phyloP scores from a whole-genome alignment of 2,113 vertebrate genomes.

The Chauna torquata region DNA sequence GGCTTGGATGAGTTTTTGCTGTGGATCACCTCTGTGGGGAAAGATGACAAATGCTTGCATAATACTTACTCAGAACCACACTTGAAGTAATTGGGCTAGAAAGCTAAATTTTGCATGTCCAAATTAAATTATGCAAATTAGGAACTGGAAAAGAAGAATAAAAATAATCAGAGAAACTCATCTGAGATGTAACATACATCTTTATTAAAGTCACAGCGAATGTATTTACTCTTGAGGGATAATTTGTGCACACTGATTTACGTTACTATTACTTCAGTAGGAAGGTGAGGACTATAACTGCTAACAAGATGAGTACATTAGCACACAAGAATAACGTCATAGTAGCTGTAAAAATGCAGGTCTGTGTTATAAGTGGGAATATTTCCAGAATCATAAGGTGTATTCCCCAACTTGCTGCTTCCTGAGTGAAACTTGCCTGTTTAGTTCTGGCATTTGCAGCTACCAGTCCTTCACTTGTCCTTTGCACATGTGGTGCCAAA shows the following conservation, averaged over 20 bases:
- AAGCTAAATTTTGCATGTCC: background rate
- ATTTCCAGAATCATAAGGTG: background rate
- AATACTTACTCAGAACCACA: background rate
- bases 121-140: background rate
- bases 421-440: background rate
- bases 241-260: background rate
- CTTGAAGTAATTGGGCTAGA: background rate
- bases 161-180: background rate
- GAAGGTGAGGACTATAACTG: background rate
- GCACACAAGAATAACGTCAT: background rate
- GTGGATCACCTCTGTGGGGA: background rate
- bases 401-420: background rate
- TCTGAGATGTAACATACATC: background rate
- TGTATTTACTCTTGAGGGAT: background rate
- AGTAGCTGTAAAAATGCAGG: background rate
- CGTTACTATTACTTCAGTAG: background rate
- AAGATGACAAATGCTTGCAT: background rate
- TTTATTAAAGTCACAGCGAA: background rate
- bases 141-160: background rate
- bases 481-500: background rate
- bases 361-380: background rate
- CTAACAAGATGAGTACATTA: background rate
- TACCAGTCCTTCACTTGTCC: background rate
- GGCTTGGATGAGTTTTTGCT: background rate
- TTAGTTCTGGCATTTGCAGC: background rate